Conservation (phyloP, 2,888 invertebrate species). For the Sesia bembeciformis region DNA sequence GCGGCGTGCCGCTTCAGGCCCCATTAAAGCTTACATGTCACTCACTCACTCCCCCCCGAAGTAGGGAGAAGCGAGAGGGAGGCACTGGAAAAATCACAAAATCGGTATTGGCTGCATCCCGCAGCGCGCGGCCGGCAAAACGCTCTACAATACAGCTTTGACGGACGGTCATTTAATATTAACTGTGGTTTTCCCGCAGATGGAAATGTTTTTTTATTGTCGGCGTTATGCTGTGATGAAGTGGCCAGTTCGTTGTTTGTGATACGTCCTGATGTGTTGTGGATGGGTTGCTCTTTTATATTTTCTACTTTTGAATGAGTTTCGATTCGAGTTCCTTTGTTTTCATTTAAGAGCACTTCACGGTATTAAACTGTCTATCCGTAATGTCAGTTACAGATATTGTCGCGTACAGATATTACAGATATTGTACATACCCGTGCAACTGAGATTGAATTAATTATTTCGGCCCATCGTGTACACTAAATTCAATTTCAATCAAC, state of each 20-base stretch:
- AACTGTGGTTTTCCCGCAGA: conserved; percentile 72
- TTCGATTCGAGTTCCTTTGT: conserved; percentile 40
- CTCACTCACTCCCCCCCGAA: conserved; percentile 37
- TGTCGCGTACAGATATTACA: no score
- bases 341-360: conserved; percentile 5
- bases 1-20: conserved; percentile 56
- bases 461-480: background rate
- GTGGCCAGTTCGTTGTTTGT: conserved; percentile 64
- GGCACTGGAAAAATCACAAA: conserved; percentile 60
- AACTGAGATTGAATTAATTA: background rate
- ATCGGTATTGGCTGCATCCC: conserved; percentile 67
- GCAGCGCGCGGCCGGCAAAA: conserved; percentile 47
- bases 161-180: conserved; percentile 74
- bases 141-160: conserved; percentile 67
- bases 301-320: conserved; percentile 42
- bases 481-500: background rate
- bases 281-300: conserved; percentile 60
- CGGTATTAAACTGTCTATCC: background rate
- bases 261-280: conserved; percentile 60
- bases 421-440: no score
- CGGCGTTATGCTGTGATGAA: conserved; percentile 65
- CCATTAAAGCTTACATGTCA: conserved; percentile 74
- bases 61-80: conserved; percentile 16
- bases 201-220: conserved; percentile 70
- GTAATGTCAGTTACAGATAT: background rate